Evolutionary conservation across 1,140 invertebrate species (phyloP), one percentile per base, ranked within the genome.

Genomic region (Diorhabda elongata): DNA sequence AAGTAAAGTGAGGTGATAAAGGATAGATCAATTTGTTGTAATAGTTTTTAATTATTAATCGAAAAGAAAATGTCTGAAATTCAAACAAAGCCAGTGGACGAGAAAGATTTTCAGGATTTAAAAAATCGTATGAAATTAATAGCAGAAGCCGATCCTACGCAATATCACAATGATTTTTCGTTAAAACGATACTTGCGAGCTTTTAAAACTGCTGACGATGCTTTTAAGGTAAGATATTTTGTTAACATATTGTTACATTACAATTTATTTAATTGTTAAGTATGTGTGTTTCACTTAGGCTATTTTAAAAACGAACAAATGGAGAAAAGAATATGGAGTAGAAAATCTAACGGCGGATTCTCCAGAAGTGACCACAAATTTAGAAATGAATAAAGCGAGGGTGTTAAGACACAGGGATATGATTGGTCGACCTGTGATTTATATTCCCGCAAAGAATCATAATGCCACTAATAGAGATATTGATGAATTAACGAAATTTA

Each of bases 271-370:
- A 3, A 2, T 52, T 52, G 3, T 52, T 52, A 52, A 52, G 26
- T 52, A 52, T 52, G n/a, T 5, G 47, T 56, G 6, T 0, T 65
- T 42, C 57, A n/a, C 41, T 65, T 69, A 90, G 88, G 88, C 88
- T 64, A 86, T 92, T 72, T 77, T 91, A 58, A 91, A 91, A 84
- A 91, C 89, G 61, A 91, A 92, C 78, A 91, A 91, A 80, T 91
- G 90, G 90, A 84, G 89, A 70, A 83, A 83, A 58, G 87, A 90
- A 71, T 91, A 90, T 84, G 87, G 87, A 68, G 89, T 91, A 6
- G 79, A 81, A 42, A 76, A 81, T 3, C 77, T 90, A 57, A 82
- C 79, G 57, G 79, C 82, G 68, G 84, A 89, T 26, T 84, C 87
- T 73, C 85, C 87, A 70, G 80, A 86, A 47, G 84, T 90, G 70